Conservation (phyloP, 2,888 invertebrate genomes). For the Rhamnusium bicolor region DNA sequence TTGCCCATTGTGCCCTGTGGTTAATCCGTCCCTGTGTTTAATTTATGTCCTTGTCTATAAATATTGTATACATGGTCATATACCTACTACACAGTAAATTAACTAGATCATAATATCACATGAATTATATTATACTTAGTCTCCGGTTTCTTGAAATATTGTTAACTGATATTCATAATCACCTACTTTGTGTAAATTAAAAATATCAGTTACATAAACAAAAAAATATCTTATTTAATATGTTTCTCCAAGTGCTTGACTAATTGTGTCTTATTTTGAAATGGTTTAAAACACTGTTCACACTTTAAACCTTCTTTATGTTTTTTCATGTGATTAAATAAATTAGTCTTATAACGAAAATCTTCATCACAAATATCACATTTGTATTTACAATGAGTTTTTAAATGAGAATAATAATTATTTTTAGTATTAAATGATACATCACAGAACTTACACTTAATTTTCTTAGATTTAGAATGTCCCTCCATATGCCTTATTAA, state of each 20-base stretch:
- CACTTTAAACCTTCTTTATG: neutral
- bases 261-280: neutral
- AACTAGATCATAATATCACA: no score
- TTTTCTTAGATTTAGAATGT: slow-evolving; percentile 2
- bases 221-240: neutral
- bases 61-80: no score
- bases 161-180: no score
- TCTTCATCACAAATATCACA: neutral
- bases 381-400: slow-evolving; percentile 9
- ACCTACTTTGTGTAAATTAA: no score
- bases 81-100: no score
- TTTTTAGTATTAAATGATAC: neutral
- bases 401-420: neutral
- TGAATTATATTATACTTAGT: no score
- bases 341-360: neutral
- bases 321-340: neutral
- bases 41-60: no score
- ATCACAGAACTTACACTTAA: slow-evolving; percentile 6
- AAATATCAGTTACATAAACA: no score
- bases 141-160: no score
- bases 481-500: neutral
- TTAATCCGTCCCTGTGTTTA: no score
- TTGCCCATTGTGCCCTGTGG: no score
- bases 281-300: neutral
- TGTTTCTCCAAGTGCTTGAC: neutral